These are phyloP conservation scores for Oasisia sp. DNA, from an alignment of 2,888 invertebrate genomes.

Conservation along the genomic window DNA sequence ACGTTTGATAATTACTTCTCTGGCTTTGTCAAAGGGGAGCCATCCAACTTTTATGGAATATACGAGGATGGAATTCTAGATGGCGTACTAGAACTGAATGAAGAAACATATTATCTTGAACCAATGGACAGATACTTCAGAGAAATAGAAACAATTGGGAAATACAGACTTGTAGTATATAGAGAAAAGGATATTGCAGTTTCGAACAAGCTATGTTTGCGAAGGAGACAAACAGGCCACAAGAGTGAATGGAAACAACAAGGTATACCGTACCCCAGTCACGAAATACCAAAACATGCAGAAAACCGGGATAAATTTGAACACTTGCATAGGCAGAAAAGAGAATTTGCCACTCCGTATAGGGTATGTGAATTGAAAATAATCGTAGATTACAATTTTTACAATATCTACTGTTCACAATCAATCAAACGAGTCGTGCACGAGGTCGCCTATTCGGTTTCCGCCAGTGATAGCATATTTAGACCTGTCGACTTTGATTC, in stretches of 20 bases:
- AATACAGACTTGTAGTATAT: not conserved
- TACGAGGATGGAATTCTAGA: not conserved
- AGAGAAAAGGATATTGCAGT: conserved; percentile 7
- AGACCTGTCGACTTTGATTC: conserved; percentile 18
- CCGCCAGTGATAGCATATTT: not conserved
- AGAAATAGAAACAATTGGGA: not conserved
- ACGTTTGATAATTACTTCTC: not conserved
- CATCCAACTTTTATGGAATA: not conserved
- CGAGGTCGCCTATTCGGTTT: not conserved
- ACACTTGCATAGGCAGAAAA: not conserved
- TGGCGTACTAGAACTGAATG: not conserved
- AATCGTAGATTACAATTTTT: conserved; percentile 13
- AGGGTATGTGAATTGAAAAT: not conserved
- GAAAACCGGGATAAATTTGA: not conserved
- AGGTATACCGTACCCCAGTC: not conserved
- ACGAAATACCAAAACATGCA: not conserved
- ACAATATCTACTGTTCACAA: not conserved
- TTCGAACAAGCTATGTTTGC: not conserved
- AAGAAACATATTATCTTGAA: conserved; percentile 17
- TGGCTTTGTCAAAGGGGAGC: not conserved
- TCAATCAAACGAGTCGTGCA: conserved; percentile 3
- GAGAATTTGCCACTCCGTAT: not conserved
- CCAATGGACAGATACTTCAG: not conserved
- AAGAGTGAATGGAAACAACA: not conserved
- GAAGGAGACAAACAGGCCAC: not conserved